Conservation (phyloP, 1,140 invertebrate genomes). For the Macrocentrus cingulum region DNA sequence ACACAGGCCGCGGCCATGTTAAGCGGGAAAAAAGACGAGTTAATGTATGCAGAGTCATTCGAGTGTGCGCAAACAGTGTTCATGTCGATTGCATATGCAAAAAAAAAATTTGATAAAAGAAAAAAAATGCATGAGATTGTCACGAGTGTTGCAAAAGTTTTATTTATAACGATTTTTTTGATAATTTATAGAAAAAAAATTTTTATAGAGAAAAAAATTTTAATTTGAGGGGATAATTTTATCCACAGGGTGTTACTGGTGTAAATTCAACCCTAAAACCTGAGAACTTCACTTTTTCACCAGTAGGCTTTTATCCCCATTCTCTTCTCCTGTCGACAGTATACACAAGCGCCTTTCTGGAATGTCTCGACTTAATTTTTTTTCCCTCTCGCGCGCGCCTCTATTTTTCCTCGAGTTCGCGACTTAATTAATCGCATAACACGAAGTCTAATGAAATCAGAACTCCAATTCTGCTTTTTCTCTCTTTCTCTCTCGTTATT, state of each 20-base stretch:
- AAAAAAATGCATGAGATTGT: neutral
- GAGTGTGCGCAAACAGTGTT: slow-evolving; percentile 38
- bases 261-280: slow-evolving; percentile 1
- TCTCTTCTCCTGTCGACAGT: slow-evolving; percentile 12
- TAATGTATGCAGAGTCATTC: slow-evolving; percentile 9
- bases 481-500: slow-evolving; percentile 37
- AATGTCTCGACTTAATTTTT: slow-evolving; percentile 55
- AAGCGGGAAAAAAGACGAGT: neutral
- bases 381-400: slow-evolving; percentile 11
- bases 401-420: slow-evolving; percentile 56
- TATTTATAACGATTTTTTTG: neutral
- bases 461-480: slow-evolving; percentile 47
- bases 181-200: neutral
- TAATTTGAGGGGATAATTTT: neutral
- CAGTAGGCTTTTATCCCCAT: slow-evolving; percentile 15
- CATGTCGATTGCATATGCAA: neutral
- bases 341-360: slow-evolving; percentile 32
- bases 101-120: neutral
- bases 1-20: neutral
- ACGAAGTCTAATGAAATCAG: slow-evolving; percentile 60
- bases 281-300: neutral
- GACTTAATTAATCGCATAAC: slow-evolving; percentile 62
- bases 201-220: neutral
- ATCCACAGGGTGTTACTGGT: no score
- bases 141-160: neutral